These are phyloP conservation scores for Dendrocincla tyrannina DNA, from an alignment of 2,797 vertebrate genomes.

Conservation along the genomic window DNA sequence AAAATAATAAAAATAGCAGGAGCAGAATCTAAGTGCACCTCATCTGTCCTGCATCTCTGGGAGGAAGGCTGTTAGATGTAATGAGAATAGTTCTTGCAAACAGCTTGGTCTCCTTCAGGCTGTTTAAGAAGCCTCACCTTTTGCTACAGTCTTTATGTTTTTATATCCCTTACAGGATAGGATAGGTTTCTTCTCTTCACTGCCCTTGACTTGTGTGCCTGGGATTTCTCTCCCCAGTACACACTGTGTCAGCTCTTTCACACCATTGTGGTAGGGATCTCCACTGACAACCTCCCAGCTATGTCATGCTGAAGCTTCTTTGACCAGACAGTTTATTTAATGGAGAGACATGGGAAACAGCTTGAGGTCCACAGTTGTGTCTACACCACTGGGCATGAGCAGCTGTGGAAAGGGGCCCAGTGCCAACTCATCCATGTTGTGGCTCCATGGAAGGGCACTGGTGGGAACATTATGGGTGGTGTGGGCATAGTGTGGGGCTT, in stretches of 20 bases:
- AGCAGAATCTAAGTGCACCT: not conserved
- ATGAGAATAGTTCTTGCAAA: not conserved
- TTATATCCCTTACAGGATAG: fast-evolving
- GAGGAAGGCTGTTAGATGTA: not conserved
- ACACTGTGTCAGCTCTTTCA: fast-evolving
- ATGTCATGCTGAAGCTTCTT: not conserved
- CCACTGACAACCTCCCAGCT: not conserved
- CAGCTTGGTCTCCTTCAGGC: not conserved
- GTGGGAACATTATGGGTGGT: not conserved
- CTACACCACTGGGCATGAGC: not conserved
- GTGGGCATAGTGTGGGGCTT: not conserved
- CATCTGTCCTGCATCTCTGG: not conserved
- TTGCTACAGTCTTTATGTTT: not conserved
- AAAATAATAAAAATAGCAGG: not conserved
- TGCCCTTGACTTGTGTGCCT: not conserved
- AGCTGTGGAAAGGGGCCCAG: not conserved
- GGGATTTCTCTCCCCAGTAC: not conserved
- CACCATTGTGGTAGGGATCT: not conserved
- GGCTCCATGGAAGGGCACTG: not conserved
- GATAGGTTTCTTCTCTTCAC: not conserved
- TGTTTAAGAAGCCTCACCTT: not conserved
- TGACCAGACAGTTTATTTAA: not conserved
- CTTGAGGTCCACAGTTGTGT: not conserved
- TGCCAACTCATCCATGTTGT: not conserved
- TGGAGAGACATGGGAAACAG: not conserved